Evolutionary conservation across 64 coral and sea anemone genomes (phyloP).

Genomic region (Cladopsammia gracilis): DNA sequence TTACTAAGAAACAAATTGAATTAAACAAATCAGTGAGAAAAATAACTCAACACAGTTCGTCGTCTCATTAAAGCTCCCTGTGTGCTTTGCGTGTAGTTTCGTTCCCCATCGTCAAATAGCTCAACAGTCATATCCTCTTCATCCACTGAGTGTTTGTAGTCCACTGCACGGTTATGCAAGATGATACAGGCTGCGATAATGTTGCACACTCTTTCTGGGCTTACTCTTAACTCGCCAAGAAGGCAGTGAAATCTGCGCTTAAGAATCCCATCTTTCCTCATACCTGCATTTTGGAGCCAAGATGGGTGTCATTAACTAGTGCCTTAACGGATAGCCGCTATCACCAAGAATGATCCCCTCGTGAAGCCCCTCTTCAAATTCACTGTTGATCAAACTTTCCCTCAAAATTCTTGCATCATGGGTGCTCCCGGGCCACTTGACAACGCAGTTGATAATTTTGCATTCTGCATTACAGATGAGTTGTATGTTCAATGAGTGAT

Average conservation of each 20-base stretch:
- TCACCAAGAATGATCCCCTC: constrained; percentile 15
- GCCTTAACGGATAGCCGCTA: not conserved
- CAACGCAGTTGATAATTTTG: no score
- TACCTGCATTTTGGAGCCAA: not conserved
- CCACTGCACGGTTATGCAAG: no score
- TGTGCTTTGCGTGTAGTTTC: not conserved
- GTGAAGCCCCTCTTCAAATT: not conserved
- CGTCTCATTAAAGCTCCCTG: not conserved
- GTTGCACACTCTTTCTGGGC: not conserved
- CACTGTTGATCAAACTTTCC: not conserved
- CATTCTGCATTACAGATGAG: constrained; percentile 14
- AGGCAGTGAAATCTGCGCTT: not conserved
- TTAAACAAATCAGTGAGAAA: not conserved
- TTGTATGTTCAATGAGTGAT: constrained; percentile 12
- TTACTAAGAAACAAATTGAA: not conserved
- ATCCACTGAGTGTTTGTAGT: no score
- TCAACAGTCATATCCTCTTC: not conserved
- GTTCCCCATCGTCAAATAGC: not conserved
- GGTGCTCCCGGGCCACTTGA: no score
- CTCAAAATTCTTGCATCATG: not conserved
- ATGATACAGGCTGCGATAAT: not conserved
- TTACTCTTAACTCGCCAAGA: not conserved
- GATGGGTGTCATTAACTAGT: not conserved
- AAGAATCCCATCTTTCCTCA: not conserved
- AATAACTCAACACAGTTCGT: not conserved